A percentile compares a stretch with the other conserved stretches of the same genome.
These are phyloP conservation scores for Branchinecta sandiegonensis DNA, from an alignment of 2,888 invertebrate genomes.

Conservation along the genomic window DNA sequence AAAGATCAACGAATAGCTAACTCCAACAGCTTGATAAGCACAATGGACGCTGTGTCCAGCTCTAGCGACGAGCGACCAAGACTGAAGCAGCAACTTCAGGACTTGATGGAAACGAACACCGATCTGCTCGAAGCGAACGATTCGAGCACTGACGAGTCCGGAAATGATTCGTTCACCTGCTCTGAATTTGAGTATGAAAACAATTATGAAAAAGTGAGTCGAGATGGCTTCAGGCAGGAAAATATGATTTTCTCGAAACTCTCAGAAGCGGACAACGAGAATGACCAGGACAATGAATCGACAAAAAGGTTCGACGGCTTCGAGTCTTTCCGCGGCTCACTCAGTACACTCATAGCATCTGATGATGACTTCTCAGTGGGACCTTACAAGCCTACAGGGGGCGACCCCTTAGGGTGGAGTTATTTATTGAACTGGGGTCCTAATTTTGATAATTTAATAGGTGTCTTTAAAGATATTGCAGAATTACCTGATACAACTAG, in stretches of 20 bases:
- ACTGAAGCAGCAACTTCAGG: slow-evolving; percentile 30
- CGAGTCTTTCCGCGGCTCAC: slow-evolving; percentile 82
- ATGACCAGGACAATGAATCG: slow-evolving; percentile 32
- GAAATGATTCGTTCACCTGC: slow-evolving; percentile 93
- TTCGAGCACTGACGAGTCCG: slow-evolving; percentile 76
- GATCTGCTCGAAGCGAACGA: slow-evolving; percentile 28
- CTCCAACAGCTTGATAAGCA: slow-evolving; percentile 77
- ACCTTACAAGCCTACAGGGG: slow-evolving; percentile 63
- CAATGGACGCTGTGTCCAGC: slow-evolving; percentile 84
- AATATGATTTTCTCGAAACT: slow-evolving; percentile 46
- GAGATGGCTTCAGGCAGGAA: slow-evolving; percentile 34
- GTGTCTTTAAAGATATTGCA: slow-evolving; percentile 91
- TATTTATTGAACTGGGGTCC: slow-evolving; percentile 91
- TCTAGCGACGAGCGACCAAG: slow-evolving; percentile 35
- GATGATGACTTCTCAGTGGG: slow-evolving; percentile 69
- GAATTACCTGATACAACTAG: slow-evolving; percentile 58
- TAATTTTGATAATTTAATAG: slow-evolving; percentile 85
- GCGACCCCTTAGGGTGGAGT: slow-evolving; percentile 71
- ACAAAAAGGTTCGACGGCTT: slow-evolving; percentile 61
- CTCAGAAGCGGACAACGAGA: slow-evolving; percentile 30
- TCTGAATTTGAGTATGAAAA: slow-evolving; percentile 95
- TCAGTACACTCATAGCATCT: slow-evolving; percentile 82
- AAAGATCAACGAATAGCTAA: slow-evolving; percentile 51
- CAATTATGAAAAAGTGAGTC: slow-evolving; percentile 39
- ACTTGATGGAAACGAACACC: slow-evolving; percentile 33